Base-by-base conservation (phyloP, 2,797 vertebrate species). In the Tapera naevia region DNA sequence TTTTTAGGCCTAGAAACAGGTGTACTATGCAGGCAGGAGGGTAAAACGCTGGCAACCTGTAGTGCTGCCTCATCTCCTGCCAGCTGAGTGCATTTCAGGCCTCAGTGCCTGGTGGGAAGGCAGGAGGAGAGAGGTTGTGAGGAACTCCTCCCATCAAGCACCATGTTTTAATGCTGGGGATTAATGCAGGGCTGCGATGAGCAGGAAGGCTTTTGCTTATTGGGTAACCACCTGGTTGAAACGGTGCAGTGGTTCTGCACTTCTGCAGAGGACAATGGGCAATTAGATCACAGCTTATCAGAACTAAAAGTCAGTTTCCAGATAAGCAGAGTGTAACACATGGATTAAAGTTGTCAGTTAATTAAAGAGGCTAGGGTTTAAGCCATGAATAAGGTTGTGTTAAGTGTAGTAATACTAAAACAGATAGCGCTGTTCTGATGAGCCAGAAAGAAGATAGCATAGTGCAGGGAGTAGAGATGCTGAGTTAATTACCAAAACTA, bases 331-430 rank as follows among this genome's bases (percentile, higher is more conserved):
- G 48, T 56, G 57, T 85, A 80, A 81, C 69, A 32, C 11, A n/a
- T 86, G 92, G 91, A 89, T 95, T 92, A 76, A 92, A 94, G 53
- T 9, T 93, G 86, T 83, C 86, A 76, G 67, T 87, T 95, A 91
- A 96, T 93, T 89, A 93, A 95, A 94, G 70, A 86, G 46, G 37
- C 46, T 1, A 80, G 11, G 22, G 58, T 83, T 88, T 85, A 79
- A 94, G 72, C n/a, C 4, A 11, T 0, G 6, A 82, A 56, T 39
- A 83, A 76, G 45, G 28, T 41, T 81, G 70, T 0, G 1, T 84
- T 86, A 62, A 46, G 65, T 45, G 80, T 80, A 79, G 39, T n/a
- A 69, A 71, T 66, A 28, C 39, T 80, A 11, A 35, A 74, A 85
- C 64, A 69, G 35, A 79, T 17, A 88, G 50, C 0, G 2, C 58